phyloP scores from a whole-genome alignment of 2,113 vertebrate genomes.

The Mohoua ochrocephala region DNA sequence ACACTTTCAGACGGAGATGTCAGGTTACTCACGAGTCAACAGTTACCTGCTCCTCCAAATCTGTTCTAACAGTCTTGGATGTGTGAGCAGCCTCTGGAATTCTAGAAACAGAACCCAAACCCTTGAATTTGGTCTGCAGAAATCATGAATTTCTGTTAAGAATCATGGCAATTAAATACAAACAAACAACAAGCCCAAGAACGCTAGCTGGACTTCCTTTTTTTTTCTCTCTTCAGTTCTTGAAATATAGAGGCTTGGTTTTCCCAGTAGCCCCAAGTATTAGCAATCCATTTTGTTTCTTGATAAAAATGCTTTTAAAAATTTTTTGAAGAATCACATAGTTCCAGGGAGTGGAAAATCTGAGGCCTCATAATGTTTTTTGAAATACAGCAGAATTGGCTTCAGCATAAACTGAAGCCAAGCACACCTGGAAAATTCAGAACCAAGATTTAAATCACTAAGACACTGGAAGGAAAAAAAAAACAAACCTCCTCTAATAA shows the following conservation, averaged over 20 bases:
- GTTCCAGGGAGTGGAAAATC: background rate
- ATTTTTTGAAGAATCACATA: rapidly evolving
- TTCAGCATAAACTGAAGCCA: background rate
- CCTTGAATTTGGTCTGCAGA: background rate
- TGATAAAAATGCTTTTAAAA: background rate
- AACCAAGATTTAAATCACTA: background rate
- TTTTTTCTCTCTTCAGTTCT: background rate
- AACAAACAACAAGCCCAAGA: background rate
- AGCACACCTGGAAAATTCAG: background rate
- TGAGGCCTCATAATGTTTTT: background rate
- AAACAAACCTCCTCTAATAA: background rate
- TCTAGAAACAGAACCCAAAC: background rate
- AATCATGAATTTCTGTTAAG: background rate
- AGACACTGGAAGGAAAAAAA: background rate
- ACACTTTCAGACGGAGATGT: background rate
- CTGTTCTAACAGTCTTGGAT: background rate
- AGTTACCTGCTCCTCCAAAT: background rate
- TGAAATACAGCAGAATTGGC: background rate
- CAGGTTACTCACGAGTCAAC: background rate
- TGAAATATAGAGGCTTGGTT: background rate
- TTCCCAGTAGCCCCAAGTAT: background rate
- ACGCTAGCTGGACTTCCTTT: background rate
- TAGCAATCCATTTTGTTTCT: background rate
- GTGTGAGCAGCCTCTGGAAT: background rate
- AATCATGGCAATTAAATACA: background rate